These are phyloP conservation scores for Ephialtes manifestator DNA, from an alignment of 2,888 invertebrate genomes.

Conservation along the genomic window DNA sequence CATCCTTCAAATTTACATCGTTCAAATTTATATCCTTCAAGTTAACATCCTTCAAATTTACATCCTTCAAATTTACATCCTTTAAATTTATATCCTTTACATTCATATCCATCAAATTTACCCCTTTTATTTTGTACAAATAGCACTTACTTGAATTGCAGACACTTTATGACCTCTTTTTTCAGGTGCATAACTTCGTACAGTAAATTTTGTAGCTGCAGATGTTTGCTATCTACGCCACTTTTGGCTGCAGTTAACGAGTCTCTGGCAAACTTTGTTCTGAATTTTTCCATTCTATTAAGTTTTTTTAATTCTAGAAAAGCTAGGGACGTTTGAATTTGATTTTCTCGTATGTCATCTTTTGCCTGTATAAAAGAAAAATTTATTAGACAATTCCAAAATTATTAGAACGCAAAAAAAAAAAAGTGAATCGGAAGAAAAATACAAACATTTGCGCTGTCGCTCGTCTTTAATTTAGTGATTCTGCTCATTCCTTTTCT, in stretches of 20 bases:
- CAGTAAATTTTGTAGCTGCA: constrained; percentile 96
- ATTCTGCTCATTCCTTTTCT: constrained; percentile 90
- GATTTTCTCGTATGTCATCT: constrained; percentile 89
- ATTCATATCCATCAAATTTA: not conserved
- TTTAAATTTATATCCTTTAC: not conserved
- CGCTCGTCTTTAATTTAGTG: constrained; percentile 89
- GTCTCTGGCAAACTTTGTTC: constrained; percentile 94
- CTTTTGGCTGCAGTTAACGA: constrained; percentile 93
- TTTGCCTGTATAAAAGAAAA: constrained; percentile 85
- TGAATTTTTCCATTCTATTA: constrained; percentile 96
- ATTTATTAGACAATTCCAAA: not conserved
- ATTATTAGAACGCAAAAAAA: not conserved
- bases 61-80: no score
- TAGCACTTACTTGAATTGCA: constrained; percentile 94
- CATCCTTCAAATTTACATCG: no score
- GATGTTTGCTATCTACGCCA: constrained; percentile 95
- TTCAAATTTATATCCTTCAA: no score
- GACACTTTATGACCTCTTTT: constrained; percentile 97
- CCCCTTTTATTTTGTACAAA: not conserved
- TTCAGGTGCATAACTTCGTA: constrained; percentile 98
- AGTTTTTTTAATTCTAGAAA: constrained; percentile 95
- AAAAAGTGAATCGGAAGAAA: not conserved
- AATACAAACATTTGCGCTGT: constrained; percentile 87
- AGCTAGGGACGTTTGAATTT: constrained; percentile 91
- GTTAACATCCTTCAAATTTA: no score